Evolutionary conservation across 1,140 invertebrate genomes (phyloP), one percentile per base, ranked within the genome.

Genomic region (Papilio aristodemus): DNA sequence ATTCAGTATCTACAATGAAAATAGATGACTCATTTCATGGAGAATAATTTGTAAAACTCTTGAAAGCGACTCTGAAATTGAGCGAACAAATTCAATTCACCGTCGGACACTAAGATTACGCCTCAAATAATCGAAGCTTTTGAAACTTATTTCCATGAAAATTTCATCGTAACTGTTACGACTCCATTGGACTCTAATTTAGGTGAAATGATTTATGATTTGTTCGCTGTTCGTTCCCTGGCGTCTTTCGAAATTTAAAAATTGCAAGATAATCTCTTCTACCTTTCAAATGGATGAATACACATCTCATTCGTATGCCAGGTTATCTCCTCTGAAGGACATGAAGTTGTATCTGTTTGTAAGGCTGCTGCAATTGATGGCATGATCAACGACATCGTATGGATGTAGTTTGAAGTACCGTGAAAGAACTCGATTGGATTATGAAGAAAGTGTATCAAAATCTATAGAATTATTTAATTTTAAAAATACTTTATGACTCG

Each of bases 171-270:
- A 22, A 54, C 19, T 54, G 46, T 54, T 22, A 54, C 19, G 46
- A 54, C 19, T 54, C 46, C 46, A 54, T 54, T 54, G 46, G 46
- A 54, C 22, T 54, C 46, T 54, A 54, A 54, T 54, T 54, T 54
- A 22, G 10, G 19, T 22, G 46, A 54, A 54, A 22, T 54, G 46
- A 54, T 54, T 54, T 54, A 54, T 54, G 46, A 22, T 54, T 54
- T 54, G 22, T 8, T 4, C 8, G 9, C 8, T 17, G 43, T 9
- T 11, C 19, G 19, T 25, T 8, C 9, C 6, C 46, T 22, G 19
- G 11, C 9, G 11, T 54, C 10, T 54, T 54, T 54, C 19, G 22
- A 6, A 32, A 32, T 32, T 32, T 32, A 2, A 32, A 32, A 32
- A 32, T 32, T 32, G 27, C 2, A 32, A 2, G 27, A 32, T 32